Percentiles rank a stretch among this genome's conserved stretches.
Evolutionary conservation across 2,797 vertebrate species (phyloP).

Genomic region (Morus bassanus): DNA sequence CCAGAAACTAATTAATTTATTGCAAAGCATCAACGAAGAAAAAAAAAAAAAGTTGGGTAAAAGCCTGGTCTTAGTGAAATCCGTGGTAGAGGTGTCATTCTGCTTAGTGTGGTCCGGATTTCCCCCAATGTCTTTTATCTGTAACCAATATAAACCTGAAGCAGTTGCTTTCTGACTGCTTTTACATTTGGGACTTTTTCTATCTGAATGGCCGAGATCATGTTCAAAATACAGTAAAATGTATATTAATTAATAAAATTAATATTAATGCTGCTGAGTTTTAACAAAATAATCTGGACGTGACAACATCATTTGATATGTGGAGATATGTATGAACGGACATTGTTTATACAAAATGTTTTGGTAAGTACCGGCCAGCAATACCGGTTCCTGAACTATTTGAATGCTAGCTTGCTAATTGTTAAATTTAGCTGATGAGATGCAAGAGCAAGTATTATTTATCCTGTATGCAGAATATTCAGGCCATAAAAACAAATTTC

Average conservation of each 20-base stretch:
- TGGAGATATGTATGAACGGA: neutral
- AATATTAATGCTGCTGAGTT: neutral
- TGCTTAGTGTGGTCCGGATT: neutral
- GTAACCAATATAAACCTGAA: neutral
- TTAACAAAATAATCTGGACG: neutral
- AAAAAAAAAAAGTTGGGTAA: neutral
- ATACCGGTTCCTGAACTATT: neutral
- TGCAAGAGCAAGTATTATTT: neutral
- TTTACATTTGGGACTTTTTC: neutral
- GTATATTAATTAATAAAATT: too few relatives aligned
- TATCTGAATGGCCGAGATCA: neutral
- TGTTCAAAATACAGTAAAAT: neutral
- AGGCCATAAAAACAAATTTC: constrained; percentile 17
- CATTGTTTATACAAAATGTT: neutral
- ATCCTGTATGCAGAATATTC: neutral
- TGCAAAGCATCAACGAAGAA: neutral
- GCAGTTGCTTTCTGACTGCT: neutral
- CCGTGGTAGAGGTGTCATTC: neutral
- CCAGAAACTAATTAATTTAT: constrained; percentile 24
- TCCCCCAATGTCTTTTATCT: neutral
- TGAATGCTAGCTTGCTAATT: neutral
- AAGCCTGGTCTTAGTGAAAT: neutral
- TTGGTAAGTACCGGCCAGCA: neutral
- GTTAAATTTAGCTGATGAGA: neutral
- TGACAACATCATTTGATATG: neutral